A percentile compares a stretch with the other conserved stretches of the same genome.
Conservation (phyloP, 2,113 vertebrate genomes). For the Erpornis zantholeuca region DNA sequence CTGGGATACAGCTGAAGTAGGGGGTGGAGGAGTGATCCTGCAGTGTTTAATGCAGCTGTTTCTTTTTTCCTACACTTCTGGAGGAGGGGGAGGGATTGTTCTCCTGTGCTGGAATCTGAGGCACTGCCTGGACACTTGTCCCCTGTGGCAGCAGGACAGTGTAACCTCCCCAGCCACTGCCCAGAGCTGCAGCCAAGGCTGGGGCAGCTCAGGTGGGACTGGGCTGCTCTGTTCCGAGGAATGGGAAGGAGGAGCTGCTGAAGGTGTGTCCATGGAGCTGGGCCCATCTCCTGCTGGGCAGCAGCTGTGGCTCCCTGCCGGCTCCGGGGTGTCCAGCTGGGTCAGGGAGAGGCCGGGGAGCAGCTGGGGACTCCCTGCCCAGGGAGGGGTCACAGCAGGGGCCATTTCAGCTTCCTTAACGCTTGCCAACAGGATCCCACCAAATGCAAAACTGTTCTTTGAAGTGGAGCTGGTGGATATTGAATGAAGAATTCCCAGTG, state of each 20-base stretch:
- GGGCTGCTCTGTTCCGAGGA: too few species aligned
- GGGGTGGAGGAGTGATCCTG: accelerated
- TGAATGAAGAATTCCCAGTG: constrained; percentile 64
- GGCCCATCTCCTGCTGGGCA: accelerated
- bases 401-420: constrained; percentile 74
- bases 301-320: background rate
- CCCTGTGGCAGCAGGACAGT: background rate
- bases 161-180: accelerated
- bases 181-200: accelerated
- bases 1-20: accelerated
- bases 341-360: accelerated
- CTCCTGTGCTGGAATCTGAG: too few species aligned
- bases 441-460: constrained; percentile 93
- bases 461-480: constrained; percentile 93
- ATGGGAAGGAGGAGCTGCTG: accelerated
- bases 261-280: accelerated
- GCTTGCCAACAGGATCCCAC: constrained; percentile 84
- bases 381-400: background rate
- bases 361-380: background rate
- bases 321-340: background rate
- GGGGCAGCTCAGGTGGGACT: background rate
- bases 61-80: accelerated
- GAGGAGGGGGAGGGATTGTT: background rate
- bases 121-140: background rate
- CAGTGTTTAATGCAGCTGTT: accelerated